Evolutionary conservation across 2,888 invertebrate genomes (phyloP).

Genomic region (Drosophila borealis): DNA sequence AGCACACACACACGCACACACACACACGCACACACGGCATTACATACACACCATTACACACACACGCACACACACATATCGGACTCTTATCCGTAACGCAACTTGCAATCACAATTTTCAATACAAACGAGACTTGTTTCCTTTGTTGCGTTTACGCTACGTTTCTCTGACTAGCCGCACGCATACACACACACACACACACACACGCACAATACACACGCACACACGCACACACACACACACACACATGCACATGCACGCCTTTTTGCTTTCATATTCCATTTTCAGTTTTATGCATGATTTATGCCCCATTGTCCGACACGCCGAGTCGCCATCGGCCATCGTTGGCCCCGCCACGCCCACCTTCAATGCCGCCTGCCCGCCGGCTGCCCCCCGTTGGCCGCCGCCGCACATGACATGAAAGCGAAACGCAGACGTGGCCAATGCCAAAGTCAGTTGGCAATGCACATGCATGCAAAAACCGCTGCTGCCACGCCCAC

Average conservation of each 20-base stretch:
- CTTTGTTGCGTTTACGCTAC: constrained; percentile 54
- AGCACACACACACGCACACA: not conserved
- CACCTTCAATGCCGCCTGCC: not conserved
- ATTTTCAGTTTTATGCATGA: constrained; percentile 70
- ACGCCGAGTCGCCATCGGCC: constrained; percentile 49
- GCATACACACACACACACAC: not conserved
- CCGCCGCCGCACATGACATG: constrained; percentile 19
- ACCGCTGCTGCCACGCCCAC: constrained; percentile 27
- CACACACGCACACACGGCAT: constrained; percentile 1
- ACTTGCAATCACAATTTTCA: constrained; percentile 63
- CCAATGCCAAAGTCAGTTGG: constrained; percentile 62
- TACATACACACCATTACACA: not conserved
- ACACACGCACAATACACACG: constrained; percentile 70
- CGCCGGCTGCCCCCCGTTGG: not conserved
- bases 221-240: constrained; percentile 88
- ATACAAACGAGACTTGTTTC: constrained; percentile 61
- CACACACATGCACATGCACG: constrained; percentile 3
- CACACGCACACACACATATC: not conserved
- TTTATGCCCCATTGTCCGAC: constrained; percentile 67
- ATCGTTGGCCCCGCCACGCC: not conserved
- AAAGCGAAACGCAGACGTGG: constrained; percentile 61
- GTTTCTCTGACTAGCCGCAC: constrained; percentile 18
- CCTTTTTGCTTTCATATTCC: constrained; percentile 85
- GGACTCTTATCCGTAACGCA: constrained; percentile 44
- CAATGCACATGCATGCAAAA: constrained; percentile 30